Base-by-base conservation (phyloP, 2,797 vertebrate species). In the Enteromius thamalakanensis region DNA sequence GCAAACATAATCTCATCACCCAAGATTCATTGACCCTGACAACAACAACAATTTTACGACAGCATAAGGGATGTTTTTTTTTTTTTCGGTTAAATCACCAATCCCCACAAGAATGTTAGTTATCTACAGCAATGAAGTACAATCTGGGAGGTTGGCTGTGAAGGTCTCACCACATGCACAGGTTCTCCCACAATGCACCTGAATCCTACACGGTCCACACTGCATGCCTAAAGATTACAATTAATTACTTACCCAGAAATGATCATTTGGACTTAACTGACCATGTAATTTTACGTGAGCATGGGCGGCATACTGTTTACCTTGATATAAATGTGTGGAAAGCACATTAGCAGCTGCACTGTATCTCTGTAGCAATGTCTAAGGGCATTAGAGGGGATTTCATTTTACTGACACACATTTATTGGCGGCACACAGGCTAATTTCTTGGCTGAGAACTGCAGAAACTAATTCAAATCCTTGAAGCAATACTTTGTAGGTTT, bases 241-340 rank as follows among this genome's bases (percentile, higher is more conserved):
- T 86, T 86, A 87, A 87, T 87, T 84, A 80, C 77, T 85, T 82
- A 78, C 85, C 83, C 78, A 85, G 74, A 60, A 51, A 84, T 85
- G 53, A 88, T 89, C 82, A 85, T 85, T 55, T 65, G 81, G 74
- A 79, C 84, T 86, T 86, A 87, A 89, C 82, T 87, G 87, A 86
- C 86, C 84, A 86, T 89, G 87, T 84, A 77, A 87, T 82, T 88
- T 87, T 85, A 85, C 80, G 45, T 77, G 77, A 83, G 85, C 32
- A 26, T n/a, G 34, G 82, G 60, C 37, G 34, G 75, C 68, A 82
- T 82, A 74, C 69, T 26, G 79, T 86, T 77, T 81, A 82, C 80
- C 75, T 79, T 83, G 62, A 84, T 82, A 87, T 82, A 70, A 84
- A 80, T 47, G 76, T 21, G 78, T 60, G 69, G 79, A 37, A 67